A percentile compares a stretch with the other conserved stretches of the same genome.
phyloP scores from a whole-genome alignment of 2,888 invertebrate genomes.

The Torymus auratus region DNA sequence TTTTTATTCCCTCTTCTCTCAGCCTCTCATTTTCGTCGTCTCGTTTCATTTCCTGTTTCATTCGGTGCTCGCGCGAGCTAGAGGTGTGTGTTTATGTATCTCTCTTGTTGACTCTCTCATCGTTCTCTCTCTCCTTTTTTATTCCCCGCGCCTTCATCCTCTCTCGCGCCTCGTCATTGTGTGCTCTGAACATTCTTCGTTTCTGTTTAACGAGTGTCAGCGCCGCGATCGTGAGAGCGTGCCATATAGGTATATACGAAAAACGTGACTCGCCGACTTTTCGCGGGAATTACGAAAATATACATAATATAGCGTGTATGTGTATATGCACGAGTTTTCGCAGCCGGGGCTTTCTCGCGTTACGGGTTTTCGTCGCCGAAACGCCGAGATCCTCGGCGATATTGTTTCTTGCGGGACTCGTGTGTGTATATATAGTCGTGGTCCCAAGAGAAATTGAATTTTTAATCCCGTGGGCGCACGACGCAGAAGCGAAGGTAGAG shows the following conservation, averaged over 20 bases:
- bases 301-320: slow-evolving; percentile 8
- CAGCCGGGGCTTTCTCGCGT: too few species aligned
- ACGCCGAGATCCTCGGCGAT: too few species aligned
- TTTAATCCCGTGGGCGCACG: not conserved
- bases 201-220: slow-evolving; percentile 42
- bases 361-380: too few species aligned
- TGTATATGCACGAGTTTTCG: not conserved
- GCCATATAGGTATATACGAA: slow-evolving; percentile 5
- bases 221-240: not conserved
- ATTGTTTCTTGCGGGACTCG: too few species aligned
- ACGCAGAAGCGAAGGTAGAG: too few species aligned
- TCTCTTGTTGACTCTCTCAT: slow-evolving; percentile 26
- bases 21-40: slow-evolving; percentile 21
- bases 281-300: slow-evolving; percentile 36
- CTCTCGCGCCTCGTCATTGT: slow-evolving; percentile 39
- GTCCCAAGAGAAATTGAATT: not conserved
- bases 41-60: slow-evolving; percentile 20
- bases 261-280: slow-evolving; percentile 45
- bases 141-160: not conserved
- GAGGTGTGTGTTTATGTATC: not conserved
- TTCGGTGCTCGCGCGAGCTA: not conserved
- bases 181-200: slow-evolving; percentile 30
- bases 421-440: too few species aligned
- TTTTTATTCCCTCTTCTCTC: not conserved
- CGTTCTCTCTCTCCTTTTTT: not conserved